These are phyloP conservation scores for Spondyliosoma cantharus DNA, from an alignment of 2,797 vertebrate species.

Conservation along the genomic window DNA sequence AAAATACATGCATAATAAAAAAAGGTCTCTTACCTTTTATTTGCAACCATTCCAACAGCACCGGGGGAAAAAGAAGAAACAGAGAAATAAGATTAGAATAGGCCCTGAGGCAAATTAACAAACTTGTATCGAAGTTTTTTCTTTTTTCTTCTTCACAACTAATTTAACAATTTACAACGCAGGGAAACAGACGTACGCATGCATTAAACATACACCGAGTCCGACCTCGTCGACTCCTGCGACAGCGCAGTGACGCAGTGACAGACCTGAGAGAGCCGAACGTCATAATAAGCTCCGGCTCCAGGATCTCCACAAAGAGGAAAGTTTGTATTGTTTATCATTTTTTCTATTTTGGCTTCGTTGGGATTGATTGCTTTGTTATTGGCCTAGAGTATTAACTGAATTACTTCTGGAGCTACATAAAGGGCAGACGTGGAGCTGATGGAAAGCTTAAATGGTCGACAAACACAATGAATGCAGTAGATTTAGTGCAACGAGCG, in stretches of 20 bases:
- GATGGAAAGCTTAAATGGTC: constrained; percentile 12
- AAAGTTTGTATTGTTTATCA: not conserved
- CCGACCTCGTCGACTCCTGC: not conserved
- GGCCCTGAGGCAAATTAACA: constrained; percentile 28
- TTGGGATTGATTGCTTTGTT: not conserved
- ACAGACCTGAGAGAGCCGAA: not conserved
- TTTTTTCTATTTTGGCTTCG: not conserved
- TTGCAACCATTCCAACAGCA: constrained; percentile 61
- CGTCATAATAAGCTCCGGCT: not conserved
- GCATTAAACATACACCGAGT: not conserved
- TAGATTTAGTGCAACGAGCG: no score
- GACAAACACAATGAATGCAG: not conserved
- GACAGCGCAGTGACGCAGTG: not conserved
- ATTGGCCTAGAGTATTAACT: not conserved
- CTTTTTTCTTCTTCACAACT: not conserved
- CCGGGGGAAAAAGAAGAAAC: constrained; percentile 16
- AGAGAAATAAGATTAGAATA: constrained; percentile 55
- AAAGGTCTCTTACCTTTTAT: constrained; percentile 79
- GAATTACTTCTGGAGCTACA: not conserved
- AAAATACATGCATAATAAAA: constrained; percentile 62
- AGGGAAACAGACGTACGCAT: not conserved
- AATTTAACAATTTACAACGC: constrained; percentile 9
- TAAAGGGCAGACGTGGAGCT: not conserved
- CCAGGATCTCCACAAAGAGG: no score
- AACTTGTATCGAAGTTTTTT: constrained; percentile 21